Evolutionary conservation across 2,113 vertebrate genomes (phyloP).

Genomic region (Furnarius figulus): DNA sequence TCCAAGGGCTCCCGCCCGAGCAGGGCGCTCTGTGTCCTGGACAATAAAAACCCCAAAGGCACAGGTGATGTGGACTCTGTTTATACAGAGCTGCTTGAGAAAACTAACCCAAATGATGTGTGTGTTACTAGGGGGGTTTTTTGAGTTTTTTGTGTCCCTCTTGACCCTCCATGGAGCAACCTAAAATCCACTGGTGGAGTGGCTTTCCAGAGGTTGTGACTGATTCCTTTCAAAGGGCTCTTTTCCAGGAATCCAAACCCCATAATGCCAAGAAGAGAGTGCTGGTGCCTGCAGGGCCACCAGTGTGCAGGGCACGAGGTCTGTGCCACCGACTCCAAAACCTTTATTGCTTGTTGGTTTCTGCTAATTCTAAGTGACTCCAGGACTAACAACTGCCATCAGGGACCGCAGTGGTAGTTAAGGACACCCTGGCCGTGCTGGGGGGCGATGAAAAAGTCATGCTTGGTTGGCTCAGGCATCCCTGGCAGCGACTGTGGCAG

Average conservation of each 20-base stretch:
- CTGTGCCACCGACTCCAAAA: not conserved
- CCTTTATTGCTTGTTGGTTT: slow-evolving; percentile 4
- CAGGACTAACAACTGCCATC: not conserved
- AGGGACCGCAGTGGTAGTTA: not conserved
- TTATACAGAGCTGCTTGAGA: not conserved
- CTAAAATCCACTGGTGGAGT: not conserved
- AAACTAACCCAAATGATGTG: accelerated
- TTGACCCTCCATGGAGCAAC: not conserved
- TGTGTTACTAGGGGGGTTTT: not conserved
- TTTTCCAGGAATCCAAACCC: not conserved
- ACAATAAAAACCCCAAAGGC: not conserved
- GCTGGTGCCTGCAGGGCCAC: not conserved
- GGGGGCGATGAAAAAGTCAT: not conserved
- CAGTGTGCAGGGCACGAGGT: not conserved
- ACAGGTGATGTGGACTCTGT: not conserved
- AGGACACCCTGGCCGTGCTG: not conserved
- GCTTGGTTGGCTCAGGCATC: not conserved
- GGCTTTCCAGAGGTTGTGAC: not conserved
- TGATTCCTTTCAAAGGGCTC: not conserved
- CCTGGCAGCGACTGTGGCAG: not conserved
- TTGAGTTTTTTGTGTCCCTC: not conserved
- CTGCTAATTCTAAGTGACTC: not conserved
- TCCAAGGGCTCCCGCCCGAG: too few relatives aligned
- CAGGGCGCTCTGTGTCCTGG: not conserved
- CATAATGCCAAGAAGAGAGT: accelerated